phyloP scores from a whole-genome alignment of 2,113 vertebrate genomes.

The Leiothrix lutea region DNA sequence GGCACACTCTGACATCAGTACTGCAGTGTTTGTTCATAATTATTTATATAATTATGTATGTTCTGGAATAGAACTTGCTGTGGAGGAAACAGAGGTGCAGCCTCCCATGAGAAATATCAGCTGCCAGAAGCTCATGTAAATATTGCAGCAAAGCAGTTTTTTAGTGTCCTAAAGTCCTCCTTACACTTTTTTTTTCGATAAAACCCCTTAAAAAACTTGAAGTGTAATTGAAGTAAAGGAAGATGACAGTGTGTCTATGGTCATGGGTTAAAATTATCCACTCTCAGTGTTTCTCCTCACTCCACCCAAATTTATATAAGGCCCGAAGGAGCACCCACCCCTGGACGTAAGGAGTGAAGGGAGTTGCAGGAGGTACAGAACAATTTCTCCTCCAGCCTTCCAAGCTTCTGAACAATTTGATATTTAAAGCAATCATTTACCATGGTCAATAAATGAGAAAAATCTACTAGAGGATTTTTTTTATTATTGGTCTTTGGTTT shows the following conservation, averaged over 20 bases:
- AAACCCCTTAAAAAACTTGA: fast-evolving
- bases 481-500: background rate
- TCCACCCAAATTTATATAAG: background rate
- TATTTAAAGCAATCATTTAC: background rate
- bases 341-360: fast-evolving
- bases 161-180: background rate
- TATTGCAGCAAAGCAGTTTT: background rate
- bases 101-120: background rate
- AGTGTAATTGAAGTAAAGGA: background rate
- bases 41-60: background rate
- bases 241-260: background rate
- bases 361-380: background rate
- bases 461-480: background rate
- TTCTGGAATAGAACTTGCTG: background rate
- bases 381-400: background rate
- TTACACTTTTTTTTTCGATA: background rate
- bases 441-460: background rate
- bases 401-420: background rate
- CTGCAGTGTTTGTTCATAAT: background rate
- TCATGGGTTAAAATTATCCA: background rate
- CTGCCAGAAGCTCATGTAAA: background rate
- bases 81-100: background rate
- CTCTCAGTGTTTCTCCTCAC: background rate
- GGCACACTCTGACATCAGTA: background rate
- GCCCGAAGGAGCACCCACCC: background rate